Base-by-base conservation (phyloP, 2,113 vertebrate species). In the Epinephelus lanceolatus region DNA sequence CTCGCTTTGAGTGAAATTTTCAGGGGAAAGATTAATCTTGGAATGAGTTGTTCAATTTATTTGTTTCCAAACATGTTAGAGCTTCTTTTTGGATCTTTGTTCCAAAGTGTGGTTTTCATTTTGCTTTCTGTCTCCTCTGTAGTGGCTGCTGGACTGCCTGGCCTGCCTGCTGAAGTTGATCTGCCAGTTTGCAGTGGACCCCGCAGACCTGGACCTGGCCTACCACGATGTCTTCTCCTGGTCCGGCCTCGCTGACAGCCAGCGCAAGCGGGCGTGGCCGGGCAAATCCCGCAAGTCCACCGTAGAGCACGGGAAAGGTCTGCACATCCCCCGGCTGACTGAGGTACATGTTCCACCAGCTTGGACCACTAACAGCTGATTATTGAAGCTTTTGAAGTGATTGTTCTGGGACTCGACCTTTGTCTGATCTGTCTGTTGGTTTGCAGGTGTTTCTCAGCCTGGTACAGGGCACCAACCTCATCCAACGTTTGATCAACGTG, bases 81-180 rank as follows among this genome's bases (percentile, higher is more conserved):
- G 52, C 6, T 2, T 1, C 19, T 33, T 33, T 18, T 21, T 6
- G 15, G 59, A 37, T 63, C 33, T 37, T 37, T 6, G 6, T 7
- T 37, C 6, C 30, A 42, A 42, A 42, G 42, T 45, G 11, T 59
- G 15, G n/a, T 57, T 73, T 33, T 59, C 3, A 23, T 23, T 37
- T 3, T 15, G 33, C 27, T 0, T 0, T n/a, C 9, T 2, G 5
- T 81, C 3, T 65, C 18, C 21, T 23, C 71, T 49, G 21, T 89
- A 99, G 98, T 99, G 98, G 98, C 96, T 99, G 92, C 95, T 99
- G 83, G 98, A 99, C 95, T 99, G 98, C 89, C 96, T 99, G 71
- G 98, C 98, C 56, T 99, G 98, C 90, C 95, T 99, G 90, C 96
- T 99, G 93, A 99, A 99, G 95, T 94, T 99, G 75, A 98, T 99